Base-by-base conservation (phyloP, 2,797 vertebrate genomes). In the Enteromius viviparus region DNA sequence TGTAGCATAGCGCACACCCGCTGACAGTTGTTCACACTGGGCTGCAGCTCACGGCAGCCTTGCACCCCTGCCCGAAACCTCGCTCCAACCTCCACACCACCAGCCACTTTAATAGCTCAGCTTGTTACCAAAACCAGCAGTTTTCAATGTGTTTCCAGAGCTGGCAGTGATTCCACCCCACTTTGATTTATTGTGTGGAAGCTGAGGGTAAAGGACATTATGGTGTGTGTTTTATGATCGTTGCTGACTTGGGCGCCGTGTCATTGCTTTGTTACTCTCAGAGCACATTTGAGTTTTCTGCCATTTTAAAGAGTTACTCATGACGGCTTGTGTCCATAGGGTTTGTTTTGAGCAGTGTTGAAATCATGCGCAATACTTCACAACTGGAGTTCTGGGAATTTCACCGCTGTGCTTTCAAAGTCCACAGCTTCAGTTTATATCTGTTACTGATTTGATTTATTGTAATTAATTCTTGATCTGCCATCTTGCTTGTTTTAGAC, bases 251-350 rank as follows among this genome's bases (percentile, higher is more conserved):
- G 34, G 71, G 32, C 76, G 47, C 37, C 62, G 32, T 82, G 47
- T 55, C 72, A 68, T 76, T 82, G 47, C 47, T 53, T 82, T 53
- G 70, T 53, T 82, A 53, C 45, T 75, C 34, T 66, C 71, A 29
- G 29, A 21, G 58, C 14, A 87, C 87, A 91, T 93, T 89, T 89
- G 89, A 90, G 88, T 84, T 84, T 87, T 85, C 80, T 87, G 42
- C 47, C 65, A 51, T 72, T 90, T 88, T 66, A 60, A 88, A 84
- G 86, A 60, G 17, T 89, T 83, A 81, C 87, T 89, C 91, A 68
- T 58, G 60, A 51, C 1, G 34, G 76, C 68, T 47, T 90, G 86
- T 91, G 88, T 90, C 82, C 70, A 37, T 85, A 75, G 42, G 49
- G 19, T 90, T 90, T 87, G 88, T 85, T 89, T 82, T 69, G 83